Evolutionary conservation across 2,888 invertebrate genomes (phyloP), one percentile per base, ranked within the genome.

Genomic region (Craniophora ligustri): DNA sequence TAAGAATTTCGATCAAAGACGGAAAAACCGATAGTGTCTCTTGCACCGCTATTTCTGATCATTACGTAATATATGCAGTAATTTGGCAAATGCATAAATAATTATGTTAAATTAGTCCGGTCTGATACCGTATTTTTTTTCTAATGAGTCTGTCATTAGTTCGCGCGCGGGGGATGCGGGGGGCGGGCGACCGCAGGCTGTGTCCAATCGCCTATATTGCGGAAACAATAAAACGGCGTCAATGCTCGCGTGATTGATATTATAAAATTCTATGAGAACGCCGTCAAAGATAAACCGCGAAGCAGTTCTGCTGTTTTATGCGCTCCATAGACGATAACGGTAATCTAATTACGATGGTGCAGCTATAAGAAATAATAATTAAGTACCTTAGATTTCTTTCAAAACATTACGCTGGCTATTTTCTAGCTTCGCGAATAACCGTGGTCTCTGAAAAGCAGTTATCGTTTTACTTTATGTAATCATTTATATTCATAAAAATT

Each of bases 141-240:
- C 10, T 41, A 66, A 58, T 55, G 40, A 45, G 49, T 57, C 38
- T 56, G 45, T 62, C 67, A 69, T 41, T 54, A 61, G 47, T 30
- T 18, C 3, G 14, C 28, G 11, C 13, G 15, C 18, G 30, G 54
- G 23, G 32, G 58, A 35, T 21, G 21, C 41, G 59, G 59, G 53
- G 54, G 67, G 39, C 40, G 32, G 58, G 39, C 35, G 51, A 50
- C 56, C 49, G 51, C 66, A 59, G 57, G 55, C 56, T 75, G 70
- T 75, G 68, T 69, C 77, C 75, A 82, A 84, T 85, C 71, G 67
- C 38, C 62, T 79, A 75, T 78, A 83, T 83, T 84, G 81, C 81
- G 86, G 85, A 84, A 86, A 84, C 77, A 81, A 84, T 85, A 84
- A 79, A 84, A 72, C 58, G 10, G 46, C 53, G 59, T 67, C 59